Evolutionary conservation across 1,140 invertebrate species (phyloP).

Genomic region (Neodiprion fabricii): DNA sequence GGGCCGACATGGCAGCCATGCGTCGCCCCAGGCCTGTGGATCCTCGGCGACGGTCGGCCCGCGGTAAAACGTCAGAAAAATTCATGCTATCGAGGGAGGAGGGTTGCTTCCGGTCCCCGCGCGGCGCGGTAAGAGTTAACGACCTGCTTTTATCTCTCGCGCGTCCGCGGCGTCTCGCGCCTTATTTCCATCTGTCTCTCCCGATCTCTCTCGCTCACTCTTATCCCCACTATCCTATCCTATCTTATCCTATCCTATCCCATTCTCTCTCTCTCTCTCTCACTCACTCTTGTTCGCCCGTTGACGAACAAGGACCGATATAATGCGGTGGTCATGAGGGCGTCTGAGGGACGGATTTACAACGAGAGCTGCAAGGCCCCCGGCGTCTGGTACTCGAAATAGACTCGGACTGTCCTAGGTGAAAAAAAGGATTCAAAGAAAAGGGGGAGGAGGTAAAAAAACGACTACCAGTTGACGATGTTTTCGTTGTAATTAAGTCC

Average conservation of each 20-base stretch:
- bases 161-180: not conserved
- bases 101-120: not conserved
- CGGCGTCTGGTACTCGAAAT: slow-evolving; percentile 62
- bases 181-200: no score
- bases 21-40: no score
- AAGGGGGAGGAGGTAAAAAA: slow-evolving; percentile 21
- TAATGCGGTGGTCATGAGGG: no score
- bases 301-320: no score
- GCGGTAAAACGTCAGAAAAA: no score
- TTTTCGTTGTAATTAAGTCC: slow-evolving; percentile 56
- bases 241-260: no score
- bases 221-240: no score
- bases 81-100: not conserved
- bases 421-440: slow-evolving; percentile 34
- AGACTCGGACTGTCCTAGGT: slow-evolving; percentile 42
- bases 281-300: no score
- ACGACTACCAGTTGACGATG: slow-evolving; percentile 39
- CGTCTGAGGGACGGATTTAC: no score
- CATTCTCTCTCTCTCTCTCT: no score
- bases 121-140: not conserved
- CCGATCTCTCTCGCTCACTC: not conserved
- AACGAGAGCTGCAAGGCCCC: slow-evolving; percentile 15
- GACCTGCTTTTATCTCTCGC: not conserved
- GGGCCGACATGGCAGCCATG: no score
- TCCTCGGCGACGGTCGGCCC: not conserved